phyloP scores from a whole-genome alignment of 2,113 vertebrate species.

The Pteronura brasiliensis region DNA sequence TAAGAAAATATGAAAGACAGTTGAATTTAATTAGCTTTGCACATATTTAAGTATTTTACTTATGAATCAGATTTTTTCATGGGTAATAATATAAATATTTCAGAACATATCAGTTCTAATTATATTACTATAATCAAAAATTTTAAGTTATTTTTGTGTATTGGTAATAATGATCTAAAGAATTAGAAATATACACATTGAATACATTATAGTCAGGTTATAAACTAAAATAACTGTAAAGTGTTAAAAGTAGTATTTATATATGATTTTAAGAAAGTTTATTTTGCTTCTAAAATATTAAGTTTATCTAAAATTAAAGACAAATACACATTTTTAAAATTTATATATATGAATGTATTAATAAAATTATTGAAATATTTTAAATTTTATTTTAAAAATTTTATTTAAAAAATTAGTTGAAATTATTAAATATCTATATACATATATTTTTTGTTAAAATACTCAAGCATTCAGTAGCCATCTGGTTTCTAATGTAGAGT shows the following conservation, averaged over 20 bases:
- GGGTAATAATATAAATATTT: conserved; percentile 3
- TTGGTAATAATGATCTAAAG: not conserved
- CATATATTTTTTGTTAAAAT: not conserved
- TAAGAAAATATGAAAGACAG: not conserved
- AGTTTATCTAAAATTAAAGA: not conserved
- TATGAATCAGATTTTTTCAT: not conserved
- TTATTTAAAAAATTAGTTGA: not conserved
- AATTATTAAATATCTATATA: not conserved
- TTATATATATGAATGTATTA: not conserved
- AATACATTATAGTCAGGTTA: not conserved
- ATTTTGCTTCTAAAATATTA: not conserved
- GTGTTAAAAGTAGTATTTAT: not conserved
- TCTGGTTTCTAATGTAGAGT: not conserved
- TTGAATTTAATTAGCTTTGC: not conserved
- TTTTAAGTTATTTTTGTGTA: not conserved
- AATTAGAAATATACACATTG: not conserved
- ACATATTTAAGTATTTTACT: not conserved
- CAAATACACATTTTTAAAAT: not conserved
- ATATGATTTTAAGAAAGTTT: not conserved
- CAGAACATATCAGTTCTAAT: not conserved
- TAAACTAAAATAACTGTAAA: not conserved
- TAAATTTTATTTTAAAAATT: not conserved
- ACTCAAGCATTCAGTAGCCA: not conserved
- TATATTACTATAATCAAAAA: not conserved
- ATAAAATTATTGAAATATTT: not conserved